A percentile compares a stretch with the other conserved stretches of the same genome.
phyloP scores from a whole-genome alignment of 2,888 invertebrate genomes.

The Synanthedon myopaeformis region DNA sequence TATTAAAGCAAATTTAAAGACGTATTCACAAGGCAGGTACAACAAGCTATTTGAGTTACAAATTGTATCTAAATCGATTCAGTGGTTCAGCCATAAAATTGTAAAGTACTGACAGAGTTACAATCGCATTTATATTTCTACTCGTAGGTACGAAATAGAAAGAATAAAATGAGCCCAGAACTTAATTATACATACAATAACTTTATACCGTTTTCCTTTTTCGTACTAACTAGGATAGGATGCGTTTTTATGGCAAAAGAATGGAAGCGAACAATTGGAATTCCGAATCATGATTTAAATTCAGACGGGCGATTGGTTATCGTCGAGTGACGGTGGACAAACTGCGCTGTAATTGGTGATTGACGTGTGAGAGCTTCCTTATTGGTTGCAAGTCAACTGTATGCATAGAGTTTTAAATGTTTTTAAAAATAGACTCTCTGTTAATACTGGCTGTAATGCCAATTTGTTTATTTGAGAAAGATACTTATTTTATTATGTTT shows the following conservation, averaged over 20 bases:
- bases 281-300: constrained; percentile 44
- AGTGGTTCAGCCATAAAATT: too few species aligned
- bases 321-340: constrained; percentile 45
- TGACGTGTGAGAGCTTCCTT: constrained; percentile 60
- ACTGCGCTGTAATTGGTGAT: constrained; percentile 63
- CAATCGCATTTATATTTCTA: too few species aligned
- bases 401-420: neutral
- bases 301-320: constrained; percentile 46
- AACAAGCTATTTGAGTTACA: too few species aligned
- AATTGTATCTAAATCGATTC: too few species aligned
- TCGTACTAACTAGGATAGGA: neutral
- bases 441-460: neutral
- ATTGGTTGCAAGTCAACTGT: constrained; percentile 25
- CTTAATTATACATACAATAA: neutral
- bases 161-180: neutral
- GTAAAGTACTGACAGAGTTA: too few species aligned
- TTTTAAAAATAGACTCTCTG: neutral
- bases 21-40: too few species aligned
- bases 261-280: constrained; percentile 24
- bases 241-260: neutral
- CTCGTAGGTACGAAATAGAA: too few species aligned
- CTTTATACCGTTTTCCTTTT: neutral
- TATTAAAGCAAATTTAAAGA: too few species aligned
- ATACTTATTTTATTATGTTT: too few species aligned
- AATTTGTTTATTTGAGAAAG: too few species aligned